Base-by-base conservation (phyloP, 2,797 vertebrate species). In the Thaleichthys pacificus region DNA sequence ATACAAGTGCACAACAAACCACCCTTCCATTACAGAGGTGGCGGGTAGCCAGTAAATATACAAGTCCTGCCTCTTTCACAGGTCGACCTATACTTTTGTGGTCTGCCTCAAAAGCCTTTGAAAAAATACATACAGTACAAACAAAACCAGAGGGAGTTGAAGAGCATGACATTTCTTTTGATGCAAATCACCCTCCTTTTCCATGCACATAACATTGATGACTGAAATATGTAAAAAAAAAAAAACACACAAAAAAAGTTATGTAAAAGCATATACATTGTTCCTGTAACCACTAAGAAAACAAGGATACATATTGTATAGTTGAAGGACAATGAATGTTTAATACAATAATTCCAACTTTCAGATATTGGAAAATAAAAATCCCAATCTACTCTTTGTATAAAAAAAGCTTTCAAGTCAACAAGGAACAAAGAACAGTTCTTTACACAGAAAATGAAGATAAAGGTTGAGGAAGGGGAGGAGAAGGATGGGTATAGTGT, bases 1-100 rank as follows among this genome's bases (percentile, higher is more conserved):
- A 98, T 96, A 97, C 95, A 97, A 96, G 95, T 97, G 95, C 96
- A 97, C 96, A 93, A 96, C 95, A 97, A 93, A 97, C 95, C 95
- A 95, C 94, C 95, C 96, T 94, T 95, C 94, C 85, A 88, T 92
- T 92, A 94, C 95, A 95, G 92, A 93, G 93, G 95, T 94, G 94
- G 93, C 93, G 95, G 93, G 93, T 95, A 95, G 94, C 95, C 95
- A 95, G 94, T 94, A 96, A 96, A 96, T 97, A 95, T 96, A 98
- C 96, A 97, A 96, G 94, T 95, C 95, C 93, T 95, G 95, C 95
- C 94, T 89, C 86, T 88, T 89, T 92, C 95, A 96, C 96, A 93
- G 94, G 96, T 95, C 93, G 90, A 91, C 91, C 87, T 86, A 84
- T 93, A 94, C 83, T 93, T 93, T 91, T 93, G 94, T 90, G 95